Conservation (phyloP, 2,113 vertebrate species). For the Pitta sordida region DNA sequence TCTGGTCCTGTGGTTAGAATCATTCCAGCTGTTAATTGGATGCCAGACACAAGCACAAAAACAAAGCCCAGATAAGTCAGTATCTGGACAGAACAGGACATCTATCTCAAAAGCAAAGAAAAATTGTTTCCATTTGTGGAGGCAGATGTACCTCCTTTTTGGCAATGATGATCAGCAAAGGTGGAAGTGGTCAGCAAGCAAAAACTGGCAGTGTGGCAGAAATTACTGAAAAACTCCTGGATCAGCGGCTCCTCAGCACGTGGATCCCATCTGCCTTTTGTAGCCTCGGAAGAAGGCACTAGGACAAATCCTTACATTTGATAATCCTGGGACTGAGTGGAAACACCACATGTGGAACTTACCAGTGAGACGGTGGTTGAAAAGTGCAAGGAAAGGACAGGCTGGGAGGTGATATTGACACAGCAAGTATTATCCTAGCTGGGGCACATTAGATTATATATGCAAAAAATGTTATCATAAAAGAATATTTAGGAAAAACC, state of each 20-base stretch:
- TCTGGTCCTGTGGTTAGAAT: too few relatives aligned
- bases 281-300: neutral
- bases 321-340: neutral
- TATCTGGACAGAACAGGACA: fast-evolving
- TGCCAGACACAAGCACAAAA: too few relatives aligned
- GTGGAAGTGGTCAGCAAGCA: neutral
- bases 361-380: fast-evolving
- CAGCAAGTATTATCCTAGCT: neutral
- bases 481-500: fast-evolving
- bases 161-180: neutral
- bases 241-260: neutral
- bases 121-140: neutral
- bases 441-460: neutral
- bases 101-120: neutral
- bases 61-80: neutral
- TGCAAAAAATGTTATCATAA: neutral
- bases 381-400: neutral
- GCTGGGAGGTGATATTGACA: neutral
- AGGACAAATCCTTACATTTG: neutral
- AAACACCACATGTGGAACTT: neutral
- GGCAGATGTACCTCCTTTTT: neutral
- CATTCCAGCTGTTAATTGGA: too few relatives aligned
- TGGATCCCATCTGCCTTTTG: neutral
- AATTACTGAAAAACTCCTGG: neutral
- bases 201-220: fast-evolving